A percentile compares a stretch with the other conserved stretches of the same genome.
Conservation (phyloP, 2,113 vertebrate genomes). For the Otolemur garnettii region DNA sequence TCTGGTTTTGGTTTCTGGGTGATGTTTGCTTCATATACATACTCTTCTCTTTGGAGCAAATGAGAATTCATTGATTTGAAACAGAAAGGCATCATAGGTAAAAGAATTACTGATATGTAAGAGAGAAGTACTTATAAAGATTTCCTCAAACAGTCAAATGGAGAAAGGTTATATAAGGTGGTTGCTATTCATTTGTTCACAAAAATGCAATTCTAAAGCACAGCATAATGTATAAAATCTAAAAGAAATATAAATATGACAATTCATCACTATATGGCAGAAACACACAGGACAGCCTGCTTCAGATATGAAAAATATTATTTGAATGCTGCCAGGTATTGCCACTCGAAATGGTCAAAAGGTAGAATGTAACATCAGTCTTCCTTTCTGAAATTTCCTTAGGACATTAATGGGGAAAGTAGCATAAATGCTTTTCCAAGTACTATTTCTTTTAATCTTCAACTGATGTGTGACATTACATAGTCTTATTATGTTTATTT, state of each 20-base stretch:
- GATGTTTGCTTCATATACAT: neutral
- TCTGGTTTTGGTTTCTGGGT: too few species aligned
- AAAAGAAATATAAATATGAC: neutral
- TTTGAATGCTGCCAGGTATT: neutral
- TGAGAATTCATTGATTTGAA: neutral
- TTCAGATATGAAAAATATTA: neutral
- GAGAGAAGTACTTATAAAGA: neutral
- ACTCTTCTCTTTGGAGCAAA: neutral
- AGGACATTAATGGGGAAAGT: neutral
- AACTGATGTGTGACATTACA: neutral
- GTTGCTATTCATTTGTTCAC: neutral
- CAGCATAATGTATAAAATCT: neutral
- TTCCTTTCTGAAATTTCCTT: neutral
- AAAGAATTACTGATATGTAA: neutral
- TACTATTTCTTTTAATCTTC: neutral
- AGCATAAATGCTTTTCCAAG: neutral
- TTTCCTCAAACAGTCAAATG: neutral
- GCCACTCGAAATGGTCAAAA: neutral
- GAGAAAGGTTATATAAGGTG: neutral
- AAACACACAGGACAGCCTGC: neutral
- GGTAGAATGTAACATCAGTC: neutral
- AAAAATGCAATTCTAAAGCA: neutral
- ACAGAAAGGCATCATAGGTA: neutral
- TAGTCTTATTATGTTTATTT: neutral
- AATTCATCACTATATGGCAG: neutral